Conservation (phyloP, 2,888 invertebrate species). For the Pelosia muscerda region DNA sequence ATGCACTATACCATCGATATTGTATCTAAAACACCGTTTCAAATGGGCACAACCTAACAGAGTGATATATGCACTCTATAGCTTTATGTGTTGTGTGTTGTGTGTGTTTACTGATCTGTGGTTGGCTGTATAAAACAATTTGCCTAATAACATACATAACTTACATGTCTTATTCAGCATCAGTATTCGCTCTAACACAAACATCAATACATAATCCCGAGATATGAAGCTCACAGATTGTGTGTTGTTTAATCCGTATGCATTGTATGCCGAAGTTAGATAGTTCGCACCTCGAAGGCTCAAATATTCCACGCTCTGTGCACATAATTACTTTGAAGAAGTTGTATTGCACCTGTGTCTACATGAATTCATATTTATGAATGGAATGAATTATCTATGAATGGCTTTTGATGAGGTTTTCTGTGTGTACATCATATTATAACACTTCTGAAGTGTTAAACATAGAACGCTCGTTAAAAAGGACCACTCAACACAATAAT, state of each 20-base stretch:
- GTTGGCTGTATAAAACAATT: background rate
- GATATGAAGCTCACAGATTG: slow-evolving; percentile 29
- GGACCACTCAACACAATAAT: background rate
- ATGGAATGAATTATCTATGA: slow-evolving; percentile 40
- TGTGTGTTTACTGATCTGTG: too few species aligned
- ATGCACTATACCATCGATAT: too few species aligned
- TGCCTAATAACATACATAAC: background rate
- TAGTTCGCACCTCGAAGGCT: slow-evolving; percentile 46
- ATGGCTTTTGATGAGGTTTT: slow-evolving; percentile 30
- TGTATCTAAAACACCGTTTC: too few species aligned
- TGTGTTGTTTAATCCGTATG: slow-evolving; percentile 48
- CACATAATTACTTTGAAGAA: slow-evolving; percentile 40
- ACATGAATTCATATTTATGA: slow-evolving; percentile 46
- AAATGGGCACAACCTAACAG: too few species aligned
- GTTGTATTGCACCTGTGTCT: slow-evolving; percentile 50
- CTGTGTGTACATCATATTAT: slow-evolving; percentile 15
- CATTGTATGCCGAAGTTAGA: slow-evolving; percentile 45
- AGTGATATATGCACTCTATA: too few species aligned
- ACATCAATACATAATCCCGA: slow-evolving; percentile 10
- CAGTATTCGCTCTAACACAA: slow-evolving; percentile 8
- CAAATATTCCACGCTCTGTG: slow-evolving; percentile 38
- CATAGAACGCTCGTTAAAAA: background rate
- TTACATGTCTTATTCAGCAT: background rate
- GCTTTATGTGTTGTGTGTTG: too few species aligned
- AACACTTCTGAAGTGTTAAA: background rate